Evolutionary conservation across 2,113 vertebrate species (phyloP).

Genomic region (Oryzias melastigma): DNA sequence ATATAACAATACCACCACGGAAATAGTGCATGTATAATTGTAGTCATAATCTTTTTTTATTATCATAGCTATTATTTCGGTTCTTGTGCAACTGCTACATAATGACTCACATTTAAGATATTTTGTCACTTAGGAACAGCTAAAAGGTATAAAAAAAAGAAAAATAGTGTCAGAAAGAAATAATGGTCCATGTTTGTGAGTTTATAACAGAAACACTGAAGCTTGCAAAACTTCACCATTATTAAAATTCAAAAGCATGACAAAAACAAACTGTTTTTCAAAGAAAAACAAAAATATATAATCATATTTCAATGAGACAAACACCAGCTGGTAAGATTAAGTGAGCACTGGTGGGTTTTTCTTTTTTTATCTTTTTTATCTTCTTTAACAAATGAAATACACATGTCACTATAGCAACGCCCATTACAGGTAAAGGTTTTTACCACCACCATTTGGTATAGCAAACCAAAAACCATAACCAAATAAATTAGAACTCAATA

Average conservation of each 20-base stretch:
- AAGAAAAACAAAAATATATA: slow-evolving; percentile 86
- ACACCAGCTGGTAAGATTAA: slow-evolving; percentile 94
- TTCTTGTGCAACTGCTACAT: slow-evolving; percentile 99
- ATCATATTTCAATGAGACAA: slow-evolving; percentile 91
- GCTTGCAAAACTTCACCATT: slow-evolving; percentile 83
- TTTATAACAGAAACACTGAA: slow-evolving; percentile 80
- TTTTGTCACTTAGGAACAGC: slow-evolving; percentile 91
- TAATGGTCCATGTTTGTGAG: slow-evolving; percentile 92
- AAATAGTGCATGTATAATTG: slow-evolving; percentile 80
- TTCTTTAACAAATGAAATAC: slow-evolving; percentile 88
- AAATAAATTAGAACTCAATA: slow-evolving; percentile 87
- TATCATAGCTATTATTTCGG: slow-evolving; percentile 84
- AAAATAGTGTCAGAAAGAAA: slow-evolving; percentile 69
- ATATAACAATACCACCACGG: slow-evolving; percentile 72
- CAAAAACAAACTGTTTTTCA: slow-evolving; percentile 82
- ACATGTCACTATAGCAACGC: slow-evolving; percentile 97
- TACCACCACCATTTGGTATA: slow-evolving; percentile 96
- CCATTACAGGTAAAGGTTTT: slow-evolving; percentile 92
- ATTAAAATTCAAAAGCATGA: slow-evolving; percentile 94
- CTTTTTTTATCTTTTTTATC: slow-evolving; percentile 68
- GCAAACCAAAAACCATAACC: slow-evolving; percentile 78
- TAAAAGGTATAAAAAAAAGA: slow-evolving; percentile 81
- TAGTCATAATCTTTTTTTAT: slow-evolving; percentile 83
- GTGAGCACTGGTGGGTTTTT: slow-evolving; percentile 89
- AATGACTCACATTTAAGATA: slow-evolving; percentile 99